Conservation (phyloP, 2,113 vertebrate species). For the Aix galericulata region DNA sequence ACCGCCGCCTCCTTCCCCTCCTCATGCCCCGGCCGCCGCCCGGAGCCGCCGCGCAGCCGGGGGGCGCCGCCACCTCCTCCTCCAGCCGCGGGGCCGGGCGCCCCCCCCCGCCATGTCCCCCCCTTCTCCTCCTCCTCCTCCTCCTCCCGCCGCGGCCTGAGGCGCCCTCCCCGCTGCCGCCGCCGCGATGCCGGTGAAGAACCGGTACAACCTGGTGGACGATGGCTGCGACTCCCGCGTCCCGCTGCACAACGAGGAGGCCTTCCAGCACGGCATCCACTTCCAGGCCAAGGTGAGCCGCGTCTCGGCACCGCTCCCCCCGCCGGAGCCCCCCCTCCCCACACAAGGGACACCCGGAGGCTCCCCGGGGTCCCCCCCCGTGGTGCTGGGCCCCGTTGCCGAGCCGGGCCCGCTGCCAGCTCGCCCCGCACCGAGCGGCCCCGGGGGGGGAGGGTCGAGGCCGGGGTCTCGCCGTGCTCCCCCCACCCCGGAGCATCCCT, state of each 20-base stretch:
- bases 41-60: too few relatives aligned
- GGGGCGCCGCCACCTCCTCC: too few relatives aligned
- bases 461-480: neutral
- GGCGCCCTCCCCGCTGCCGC: neutral
- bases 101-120: neutral
- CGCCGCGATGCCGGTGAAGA: constrained; percentile 82
- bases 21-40: too few relatives aligned
- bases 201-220: constrained; percentile 94
- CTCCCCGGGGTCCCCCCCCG: too few relatives aligned
- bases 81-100: neutral
- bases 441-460: neutral
- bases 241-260: constrained; percentile 91
- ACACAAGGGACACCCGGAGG: too few relatives aligned
- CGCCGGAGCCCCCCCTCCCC: neutral
- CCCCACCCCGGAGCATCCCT: accelerated
- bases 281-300: constrained; percentile 92
- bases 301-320: neutral
- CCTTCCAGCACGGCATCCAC: constrained; percentile 89
- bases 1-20: neutral
- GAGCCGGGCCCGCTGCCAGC: neutral
- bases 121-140: neutral
- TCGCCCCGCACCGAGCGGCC: too few relatives aligned
- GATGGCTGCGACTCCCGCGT: constrained; percentile 88
- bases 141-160: neutral
- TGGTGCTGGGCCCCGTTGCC: too few relatives aligned